A percentile compares a stretch with the other conserved stretches of the same genome.
phyloP scores from a whole-genome alignment of 1,140 invertebrate genomes.

The Nixonia krombeini region DNA sequence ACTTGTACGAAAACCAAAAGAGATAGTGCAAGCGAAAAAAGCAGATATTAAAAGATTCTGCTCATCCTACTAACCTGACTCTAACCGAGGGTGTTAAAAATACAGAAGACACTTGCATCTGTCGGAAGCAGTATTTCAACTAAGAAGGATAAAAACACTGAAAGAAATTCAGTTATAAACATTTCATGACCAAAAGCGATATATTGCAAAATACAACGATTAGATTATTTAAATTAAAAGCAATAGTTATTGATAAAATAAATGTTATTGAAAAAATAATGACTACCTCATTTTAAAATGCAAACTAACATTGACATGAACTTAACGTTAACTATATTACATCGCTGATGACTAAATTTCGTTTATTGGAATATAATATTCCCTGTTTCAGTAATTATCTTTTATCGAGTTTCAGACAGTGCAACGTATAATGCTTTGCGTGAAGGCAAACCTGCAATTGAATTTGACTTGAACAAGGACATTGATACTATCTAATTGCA shows the following conservation, averaged over 20 bases:
- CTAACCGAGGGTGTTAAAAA: constrained; percentile 14
- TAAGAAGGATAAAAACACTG: not conserved
- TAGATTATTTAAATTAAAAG: no score
- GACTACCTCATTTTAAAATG: no score
- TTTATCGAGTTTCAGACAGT: constrained; percentile 18
- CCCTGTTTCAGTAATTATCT: not conserved
- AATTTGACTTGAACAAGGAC: constrained; percentile 48
- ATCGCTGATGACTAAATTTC: not conserved
- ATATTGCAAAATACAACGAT: no score
- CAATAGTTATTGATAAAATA: no score
- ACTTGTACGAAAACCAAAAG: constrained; percentile 33
- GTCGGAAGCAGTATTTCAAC: constrained; percentile 13
- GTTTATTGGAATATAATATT: not conserved
- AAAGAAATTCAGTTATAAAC: no score
- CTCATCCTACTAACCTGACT: constrained; percentile 39
- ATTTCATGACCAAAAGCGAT: no score
- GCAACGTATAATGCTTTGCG: constrained; percentile 16
- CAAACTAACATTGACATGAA: no score
- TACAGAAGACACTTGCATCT: constrained; percentile 5
- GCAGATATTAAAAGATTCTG: constrained; percentile 23
- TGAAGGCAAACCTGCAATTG: constrained; percentile 27
- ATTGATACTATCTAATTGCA: constrained; percentile 41
- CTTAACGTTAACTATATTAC: no score
- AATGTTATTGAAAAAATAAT: not conserved
- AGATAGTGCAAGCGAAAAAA: constrained; percentile 15